Percentiles rank a stretch among this genome's conserved stretches.
phyloP scores from a whole-genome alignment of 1,140 invertebrate genomes.

The Diorhabda carinulata region DNA sequence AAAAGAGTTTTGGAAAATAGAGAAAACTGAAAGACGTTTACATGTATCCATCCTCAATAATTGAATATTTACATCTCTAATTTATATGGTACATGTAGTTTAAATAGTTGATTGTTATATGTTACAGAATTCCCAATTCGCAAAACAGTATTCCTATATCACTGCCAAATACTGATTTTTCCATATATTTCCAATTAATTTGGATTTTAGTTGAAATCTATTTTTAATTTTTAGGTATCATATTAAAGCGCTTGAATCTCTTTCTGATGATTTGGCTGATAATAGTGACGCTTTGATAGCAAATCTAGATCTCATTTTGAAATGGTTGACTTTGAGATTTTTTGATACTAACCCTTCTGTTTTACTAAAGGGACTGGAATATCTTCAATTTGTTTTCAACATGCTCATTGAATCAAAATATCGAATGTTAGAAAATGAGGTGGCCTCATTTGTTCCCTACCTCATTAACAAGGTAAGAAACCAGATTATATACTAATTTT shows the following conservation, averaged over 20 bases:
- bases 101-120: too few species aligned
- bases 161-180: conserved; percentile 1
- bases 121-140: neutral
- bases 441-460: conserved; percentile 91
- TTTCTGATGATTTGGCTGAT: conserved; percentile 77
- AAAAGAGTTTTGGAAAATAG: too few species aligned
- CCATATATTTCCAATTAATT: neutral
- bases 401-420: conserved; percentile 77
- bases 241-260: conserved; percentile 88
- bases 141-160: neutral
- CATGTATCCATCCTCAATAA: too few species aligned
- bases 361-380: conserved; percentile 89
- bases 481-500: too few species aligned
- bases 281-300: conserved; percentile 76
- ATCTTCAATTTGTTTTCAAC: conserved; percentile 78
- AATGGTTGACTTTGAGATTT: conserved; percentile 94
- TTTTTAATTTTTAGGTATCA: conserved; percentile 67
- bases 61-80: too few species aligned
- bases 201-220: too few species aligned
- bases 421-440: conserved; percentile 85
- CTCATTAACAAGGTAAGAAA: conserved; percentile 38
- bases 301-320: conserved; percentile 92
- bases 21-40: too few species aligned
- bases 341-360: conserved; percentile 99
- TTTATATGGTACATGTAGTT: too few species aligned